A percentile compares a stretch with the other conserved stretches of the same genome.
phyloP scores from a whole-genome alignment of 2,113 vertebrate genomes.

The Beaufortia kweichowensis region DNA sequence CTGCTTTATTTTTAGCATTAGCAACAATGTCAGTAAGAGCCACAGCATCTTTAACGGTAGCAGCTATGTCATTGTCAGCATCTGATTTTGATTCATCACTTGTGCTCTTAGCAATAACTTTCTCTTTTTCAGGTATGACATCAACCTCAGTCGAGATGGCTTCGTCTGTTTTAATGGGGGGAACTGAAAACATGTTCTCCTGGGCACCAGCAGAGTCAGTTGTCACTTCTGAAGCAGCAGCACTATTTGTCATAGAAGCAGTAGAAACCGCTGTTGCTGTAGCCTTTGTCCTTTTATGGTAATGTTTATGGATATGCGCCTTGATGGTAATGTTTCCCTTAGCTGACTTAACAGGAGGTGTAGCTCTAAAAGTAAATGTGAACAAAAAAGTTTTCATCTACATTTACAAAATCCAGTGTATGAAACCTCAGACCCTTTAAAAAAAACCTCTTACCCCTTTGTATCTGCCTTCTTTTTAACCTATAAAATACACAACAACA shows the following conservation, averaged over 20 bases:
- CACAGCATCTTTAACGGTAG: too few relatives aligned
- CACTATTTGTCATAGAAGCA: not conserved
- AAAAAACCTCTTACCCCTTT: constrained; percentile 50
- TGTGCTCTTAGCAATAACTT: not conserved
- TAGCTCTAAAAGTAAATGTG: constrained; percentile 31
- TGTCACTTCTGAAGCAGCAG: not conserved
- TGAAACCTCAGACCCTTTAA: not conserved
- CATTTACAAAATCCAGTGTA: not conserved
- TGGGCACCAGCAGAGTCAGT: not conserved
- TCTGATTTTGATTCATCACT: not conserved
- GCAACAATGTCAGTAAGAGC: not conserved
- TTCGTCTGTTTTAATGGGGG: not conserved
- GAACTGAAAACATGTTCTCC: not conserved
- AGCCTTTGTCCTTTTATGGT: not conserved
- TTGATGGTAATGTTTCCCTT: constrained; percentile 2
- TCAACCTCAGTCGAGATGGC: not conserved
- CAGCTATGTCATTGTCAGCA: not conserved
- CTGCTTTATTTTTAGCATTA: not conserved
- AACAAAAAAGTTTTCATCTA: not conserved
- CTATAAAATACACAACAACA: constrained; percentile 41
- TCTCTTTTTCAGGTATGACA: not conserved
- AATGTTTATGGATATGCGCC: too few relatives aligned
- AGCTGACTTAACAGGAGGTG: constrained; percentile 27
- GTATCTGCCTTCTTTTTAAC: constrained; percentile 55
- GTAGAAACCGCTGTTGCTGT: not conserved